phyloP scores from a whole-genome alignment of 30 jellyfish, hydroid and myxozoan species.

The Aurelia aurita complex sp. Pacific region DNA sequence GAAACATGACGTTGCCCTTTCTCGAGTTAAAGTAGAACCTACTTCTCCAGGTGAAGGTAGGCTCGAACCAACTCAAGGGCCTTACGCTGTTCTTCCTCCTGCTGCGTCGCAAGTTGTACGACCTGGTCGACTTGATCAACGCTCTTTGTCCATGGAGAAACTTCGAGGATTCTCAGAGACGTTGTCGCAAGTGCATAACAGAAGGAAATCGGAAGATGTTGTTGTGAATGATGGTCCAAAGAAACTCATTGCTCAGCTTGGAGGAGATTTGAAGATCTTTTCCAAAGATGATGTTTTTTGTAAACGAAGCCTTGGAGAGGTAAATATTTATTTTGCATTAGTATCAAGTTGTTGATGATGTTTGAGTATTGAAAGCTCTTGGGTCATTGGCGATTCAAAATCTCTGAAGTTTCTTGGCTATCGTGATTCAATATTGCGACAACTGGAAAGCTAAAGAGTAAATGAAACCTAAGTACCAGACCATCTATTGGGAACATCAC shows the following conservation, averaged over 20 bases:
- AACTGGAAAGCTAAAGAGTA: no score
- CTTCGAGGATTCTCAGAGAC: slow-evolving; percentile 29
- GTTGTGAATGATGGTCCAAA: background rate
- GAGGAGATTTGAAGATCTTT: slow-evolving; percentile 33
- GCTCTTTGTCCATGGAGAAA: slow-evolving; percentile 6
- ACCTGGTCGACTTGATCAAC: no score
- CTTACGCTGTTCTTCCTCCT: background rate
- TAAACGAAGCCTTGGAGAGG: slow-evolving; percentile 54
- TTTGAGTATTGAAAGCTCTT: background rate
- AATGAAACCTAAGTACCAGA: no score
- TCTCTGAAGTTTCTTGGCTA: no score
- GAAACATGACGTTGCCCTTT: background rate
- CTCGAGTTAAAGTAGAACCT: slow-evolving; percentile 34
- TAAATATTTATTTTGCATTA: background rate
- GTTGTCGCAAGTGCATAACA: slow-evolving; percentile 14
- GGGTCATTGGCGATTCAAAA: background rate
- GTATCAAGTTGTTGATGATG: background rate
- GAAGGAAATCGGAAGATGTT: slow-evolving; percentile 17
- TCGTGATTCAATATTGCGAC: no score
- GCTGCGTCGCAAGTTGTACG: no score
- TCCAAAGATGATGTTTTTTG: slow-evolving; percentile 31
- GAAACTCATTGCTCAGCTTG: slow-evolving; percentile 33
- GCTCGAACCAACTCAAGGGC: slow-evolving; percentile 4
- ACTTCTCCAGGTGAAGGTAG: slow-evolving; percentile 20
- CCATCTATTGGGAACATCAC: no score